Percentiles rank a stretch among this genome's conserved stretches.
Evolutionary conservation across 2,113 vertebrate genomes (phyloP).

Genomic region (Indri indri): DNA sequence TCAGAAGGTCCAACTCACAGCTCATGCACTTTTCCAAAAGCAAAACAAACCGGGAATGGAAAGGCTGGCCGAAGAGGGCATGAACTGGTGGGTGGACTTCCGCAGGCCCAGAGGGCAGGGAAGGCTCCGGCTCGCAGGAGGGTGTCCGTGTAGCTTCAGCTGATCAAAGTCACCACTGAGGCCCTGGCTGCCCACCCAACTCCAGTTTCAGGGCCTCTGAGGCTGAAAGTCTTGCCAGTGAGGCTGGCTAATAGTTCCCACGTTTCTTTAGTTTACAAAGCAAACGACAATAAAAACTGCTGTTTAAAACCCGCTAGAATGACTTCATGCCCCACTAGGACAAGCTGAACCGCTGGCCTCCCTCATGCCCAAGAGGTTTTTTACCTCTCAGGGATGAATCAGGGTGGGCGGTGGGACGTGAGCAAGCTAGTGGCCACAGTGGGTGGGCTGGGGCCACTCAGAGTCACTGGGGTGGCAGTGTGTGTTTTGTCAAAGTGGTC

Average conservation of each 20-base stretch:
- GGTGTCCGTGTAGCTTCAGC: background rate
- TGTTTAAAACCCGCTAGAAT: background rate
- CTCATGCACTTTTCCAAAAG: background rate
- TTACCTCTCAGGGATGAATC: background rate
- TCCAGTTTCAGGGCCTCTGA: background rate
- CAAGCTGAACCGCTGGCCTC: background rate
- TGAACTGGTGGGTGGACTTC: background rate
- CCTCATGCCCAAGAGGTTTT: background rate
- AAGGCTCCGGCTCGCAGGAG: background rate
- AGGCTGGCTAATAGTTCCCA: background rate
- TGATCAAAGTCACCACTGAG: background rate
- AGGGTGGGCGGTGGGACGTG: background rate
- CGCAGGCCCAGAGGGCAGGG: background rate
- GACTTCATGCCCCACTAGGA: background rate
- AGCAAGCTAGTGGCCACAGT: background rate
- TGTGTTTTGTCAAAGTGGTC: background rate
- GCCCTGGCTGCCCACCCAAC: background rate
- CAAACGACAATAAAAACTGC: background rate
- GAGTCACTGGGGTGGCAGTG: background rate
- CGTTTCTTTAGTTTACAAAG: background rate
- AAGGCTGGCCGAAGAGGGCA: background rate
- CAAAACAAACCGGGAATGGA: background rate
- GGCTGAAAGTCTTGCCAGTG: background rate
- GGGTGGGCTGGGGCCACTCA: background rate
- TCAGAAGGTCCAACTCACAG: background rate